Conservation (phyloP, 2,113 vertebrate genomes). For the Dasyornis broadbenti region DNA sequence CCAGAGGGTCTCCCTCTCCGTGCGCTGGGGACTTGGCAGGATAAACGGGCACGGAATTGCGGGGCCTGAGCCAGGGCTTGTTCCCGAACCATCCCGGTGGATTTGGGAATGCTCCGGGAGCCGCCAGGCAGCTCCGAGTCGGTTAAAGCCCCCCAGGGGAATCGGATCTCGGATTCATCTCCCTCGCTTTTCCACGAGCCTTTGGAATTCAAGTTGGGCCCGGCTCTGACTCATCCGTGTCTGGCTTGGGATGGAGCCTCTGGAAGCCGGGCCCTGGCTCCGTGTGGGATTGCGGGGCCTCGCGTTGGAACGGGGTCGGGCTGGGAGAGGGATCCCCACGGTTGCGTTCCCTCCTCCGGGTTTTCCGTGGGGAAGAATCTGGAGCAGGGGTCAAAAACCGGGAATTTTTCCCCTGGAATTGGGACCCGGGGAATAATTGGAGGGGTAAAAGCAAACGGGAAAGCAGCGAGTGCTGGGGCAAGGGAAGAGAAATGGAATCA, state of each 20-base stretch:
- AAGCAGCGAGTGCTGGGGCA: background rate
- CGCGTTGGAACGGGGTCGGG: background rate
- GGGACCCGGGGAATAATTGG: background rate
- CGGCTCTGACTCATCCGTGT: background rate
- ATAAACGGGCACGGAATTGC: background rate
- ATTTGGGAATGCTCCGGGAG: background rate
- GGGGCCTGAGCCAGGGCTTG: background rate
- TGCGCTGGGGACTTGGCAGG: accelerated
- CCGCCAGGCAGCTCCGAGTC: background rate
- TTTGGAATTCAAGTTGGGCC: background rate
- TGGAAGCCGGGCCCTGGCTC: background rate
- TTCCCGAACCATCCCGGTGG: background rate
- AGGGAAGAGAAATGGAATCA: background rate
- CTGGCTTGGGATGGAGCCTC: too few relatives aligned
- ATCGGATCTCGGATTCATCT: background rate
- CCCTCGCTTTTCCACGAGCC: background rate
- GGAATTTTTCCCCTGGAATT: background rate
- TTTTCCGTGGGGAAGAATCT: background rate
- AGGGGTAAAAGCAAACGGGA: background rate
- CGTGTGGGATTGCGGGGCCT: background rate
- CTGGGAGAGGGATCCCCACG: background rate
- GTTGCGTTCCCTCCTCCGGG: background rate
- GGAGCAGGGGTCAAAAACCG: background rate
- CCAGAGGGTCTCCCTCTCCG: background rate
- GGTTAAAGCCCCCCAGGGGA: background rate